Evolutionary conservation across 2,113 vertebrate species (phyloP), one percentile per base, ranked within the genome.

Genomic region (Bufo gargarizans): DNA sequence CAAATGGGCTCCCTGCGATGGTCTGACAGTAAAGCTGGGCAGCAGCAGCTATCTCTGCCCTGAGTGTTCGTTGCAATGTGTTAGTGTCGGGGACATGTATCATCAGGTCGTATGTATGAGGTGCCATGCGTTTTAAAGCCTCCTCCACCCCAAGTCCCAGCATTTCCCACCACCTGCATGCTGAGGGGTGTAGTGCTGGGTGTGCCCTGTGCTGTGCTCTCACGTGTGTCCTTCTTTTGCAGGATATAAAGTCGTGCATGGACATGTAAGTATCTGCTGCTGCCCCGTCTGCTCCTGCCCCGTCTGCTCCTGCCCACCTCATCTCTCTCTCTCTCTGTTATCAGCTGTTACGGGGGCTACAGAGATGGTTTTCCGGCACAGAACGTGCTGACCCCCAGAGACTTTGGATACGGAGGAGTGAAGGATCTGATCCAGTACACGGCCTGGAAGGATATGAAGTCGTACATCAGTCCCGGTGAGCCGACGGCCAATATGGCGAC

Each of bases 361-460:
- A 83, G 87, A n/a, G 87, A 88, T 3, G 87, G 87, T 11, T 88
- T 88, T 16, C 87, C 87, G 2, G 69, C 87, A 0, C 87, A 88
- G 58, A 88, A 88, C 12, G 87, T 88, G 58, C 81, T 88, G 47
- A 61, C 87, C 11, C 87, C 87, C 14, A 76, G 87, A 43, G 87
- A 88, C 58, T 88, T 88, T 67, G 87, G 87, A 58, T 88, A 82
- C 10, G 87, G 80, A 33, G 87, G 65, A 22, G 87, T 88, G 71
- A 88, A 88, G 87, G 87, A 88, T 77, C 71, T 88, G 71, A 88
- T 88, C 53, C 87, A 88, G 17, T 88, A 88, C 59, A 88, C 81
- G n/a, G 87, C 87, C 47, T 88, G 87, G 87, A 88, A 88, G 10
- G 87, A 88, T 20, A 88, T 88, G 87, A 88, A 88, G 67, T 88